These are phyloP conservation scores for Leucophora obtusa DNA, from an alignment of 2,888 invertebrate genomes.

Conservation along the genomic window DNA sequence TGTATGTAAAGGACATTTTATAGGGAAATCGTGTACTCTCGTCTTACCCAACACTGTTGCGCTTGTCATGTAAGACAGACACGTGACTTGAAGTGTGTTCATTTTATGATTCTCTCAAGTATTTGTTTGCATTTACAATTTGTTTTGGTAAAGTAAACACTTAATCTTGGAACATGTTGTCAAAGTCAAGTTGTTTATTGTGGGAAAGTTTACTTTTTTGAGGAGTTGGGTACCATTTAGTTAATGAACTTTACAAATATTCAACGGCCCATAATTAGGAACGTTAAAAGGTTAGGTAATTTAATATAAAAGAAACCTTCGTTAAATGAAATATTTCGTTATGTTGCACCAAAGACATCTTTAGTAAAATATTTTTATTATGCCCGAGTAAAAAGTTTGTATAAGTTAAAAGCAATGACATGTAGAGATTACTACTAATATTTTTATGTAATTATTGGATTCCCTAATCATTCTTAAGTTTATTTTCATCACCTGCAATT, in stretches of 20 bases:
- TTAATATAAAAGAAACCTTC: too few relatives aligned
- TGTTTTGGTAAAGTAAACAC: slow-evolving; percentile 60
- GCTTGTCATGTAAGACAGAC: slow-evolving; percentile 57
- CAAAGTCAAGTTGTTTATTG: slow-evolving; percentile 47
- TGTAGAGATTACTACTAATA: too few relatives aligned
- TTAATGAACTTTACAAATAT: background rate
- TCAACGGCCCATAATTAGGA: background rate
- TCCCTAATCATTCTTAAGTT: too few relatives aligned
- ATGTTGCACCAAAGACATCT: too few relatives aligned
- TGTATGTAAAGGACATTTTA: slow-evolving; percentile 17
- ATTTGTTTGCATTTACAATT: slow-evolving; percentile 61
- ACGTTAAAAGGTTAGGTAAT: background rate
- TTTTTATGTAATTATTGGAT: too few relatives aligned
- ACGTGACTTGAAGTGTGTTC: slow-evolving; percentile 58
- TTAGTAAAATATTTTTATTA: too few relatives aligned
- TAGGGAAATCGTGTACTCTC: slow-evolving; percentile 47
- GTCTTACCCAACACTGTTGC: slow-evolving; percentile 38
- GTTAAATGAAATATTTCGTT: too few relatives aligned
- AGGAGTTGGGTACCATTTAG: slow-evolving; percentile 18
- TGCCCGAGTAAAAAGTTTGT: too few relatives aligned
- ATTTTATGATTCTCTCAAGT: slow-evolving; percentile 41
- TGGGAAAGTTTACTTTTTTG: too few relatives aligned
- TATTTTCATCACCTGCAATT: too few relatives aligned
- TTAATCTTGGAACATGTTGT: slow-evolving; percentile 37
- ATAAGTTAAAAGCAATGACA: too few relatives aligned